A percentile compares a stretch with the other conserved stretches of the same genome.
These are phyloP conservation scores for Phymastichus coffea DNA, from an alignment of 1,140 invertebrate species.

Conservation along the genomic window DNA sequence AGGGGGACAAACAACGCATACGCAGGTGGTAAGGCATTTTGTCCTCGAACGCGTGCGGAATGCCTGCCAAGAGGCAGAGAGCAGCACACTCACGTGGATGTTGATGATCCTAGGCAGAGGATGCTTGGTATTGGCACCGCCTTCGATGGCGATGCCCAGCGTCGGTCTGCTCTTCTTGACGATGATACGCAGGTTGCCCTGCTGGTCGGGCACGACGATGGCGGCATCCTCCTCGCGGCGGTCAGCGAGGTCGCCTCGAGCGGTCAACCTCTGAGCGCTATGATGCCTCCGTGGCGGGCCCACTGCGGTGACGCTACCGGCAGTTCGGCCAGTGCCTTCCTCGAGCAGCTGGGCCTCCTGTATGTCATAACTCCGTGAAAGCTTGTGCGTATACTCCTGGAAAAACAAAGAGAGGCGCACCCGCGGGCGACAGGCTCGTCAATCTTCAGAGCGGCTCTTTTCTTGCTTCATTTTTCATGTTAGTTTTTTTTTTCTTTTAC, in stretches of 20 bases:
- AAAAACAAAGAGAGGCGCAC: conserved; percentile 25
- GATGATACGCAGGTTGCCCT: conserved; percentile 81
- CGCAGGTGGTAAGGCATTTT: too few species aligned
- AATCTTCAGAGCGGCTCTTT: background rate
- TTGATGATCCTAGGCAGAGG: conserved; percentile 92
- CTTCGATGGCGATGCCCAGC: conserved; percentile 94
- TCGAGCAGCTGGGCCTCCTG: conserved; percentile 77
- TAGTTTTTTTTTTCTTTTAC: conserved; percentile 1
- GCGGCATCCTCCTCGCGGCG: conserved; percentile 63
- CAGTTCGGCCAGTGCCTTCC: conserved; percentile 65
- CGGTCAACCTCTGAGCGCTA: conserved; percentile 45
- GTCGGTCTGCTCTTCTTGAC: conserved; percentile 91
- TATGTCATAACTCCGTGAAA: conserved; percentile 82
- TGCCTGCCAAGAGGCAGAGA: too few species aligned
- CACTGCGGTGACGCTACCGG: conserved; percentile 52
- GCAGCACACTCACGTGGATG: conserved; percentile 82
- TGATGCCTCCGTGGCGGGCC: conserved; percentile 54
- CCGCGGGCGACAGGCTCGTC: background rate
- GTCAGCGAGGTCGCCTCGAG: conserved; percentile 58
- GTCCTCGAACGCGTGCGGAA: too few species aligned
- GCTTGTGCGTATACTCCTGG: conserved; percentile 80
- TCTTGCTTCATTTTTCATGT: background rate
- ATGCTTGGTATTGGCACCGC: conserved; percentile 92
- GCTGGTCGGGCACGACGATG: conserved; percentile 76
- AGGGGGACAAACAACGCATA: too few species aligned